Evolutionary conservation across 2,113 vertebrate species (phyloP).

Genomic region (Pedetes capensis): DNA sequence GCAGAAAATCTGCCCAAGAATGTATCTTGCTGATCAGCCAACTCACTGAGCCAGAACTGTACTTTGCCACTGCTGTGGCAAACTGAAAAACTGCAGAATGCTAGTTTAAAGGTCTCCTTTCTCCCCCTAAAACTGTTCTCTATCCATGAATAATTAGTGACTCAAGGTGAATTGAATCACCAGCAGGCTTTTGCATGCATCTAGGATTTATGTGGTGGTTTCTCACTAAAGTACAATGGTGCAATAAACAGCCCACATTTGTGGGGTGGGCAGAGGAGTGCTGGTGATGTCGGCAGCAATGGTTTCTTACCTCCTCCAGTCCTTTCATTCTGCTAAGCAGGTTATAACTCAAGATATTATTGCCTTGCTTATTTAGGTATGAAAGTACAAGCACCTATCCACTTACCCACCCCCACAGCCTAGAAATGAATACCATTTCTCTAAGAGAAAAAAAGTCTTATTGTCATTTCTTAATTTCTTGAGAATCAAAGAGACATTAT

Average conservation of each 20-base stretch:
- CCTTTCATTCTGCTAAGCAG: conserved; percentile 15
- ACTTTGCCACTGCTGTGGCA: background rate
- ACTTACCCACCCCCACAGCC: background rate
- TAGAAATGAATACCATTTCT: background rate
- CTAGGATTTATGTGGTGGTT: conserved; percentile 34
- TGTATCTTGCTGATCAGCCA: conserved; percentile 56
- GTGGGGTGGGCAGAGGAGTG: background rate
- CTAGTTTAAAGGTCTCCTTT: conserved; percentile 7
- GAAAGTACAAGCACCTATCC: background rate
- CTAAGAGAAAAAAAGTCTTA: conserved; percentile 2
- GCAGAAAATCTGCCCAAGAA: conserved; percentile 57
- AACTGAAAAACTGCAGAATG: conserved; percentile 2
- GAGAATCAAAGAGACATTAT: background rate
- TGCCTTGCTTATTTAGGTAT: background rate
- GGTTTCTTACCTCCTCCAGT: background rate
- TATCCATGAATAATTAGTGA: conserved; percentile 68
- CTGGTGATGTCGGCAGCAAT: background rate
- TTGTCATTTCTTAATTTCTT: background rate
- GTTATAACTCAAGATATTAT: background rate
- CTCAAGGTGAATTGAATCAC: conserved; percentile 52
- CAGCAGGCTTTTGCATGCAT: background rate
- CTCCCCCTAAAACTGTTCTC: conserved; percentile 17
- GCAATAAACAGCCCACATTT: background rate
- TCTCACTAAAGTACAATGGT: background rate
- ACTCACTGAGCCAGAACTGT: conserved; percentile 40